Base-by-base conservation (phyloP, 2,113 vertebrate species). In the Hoplias malabaricus region DNA sequence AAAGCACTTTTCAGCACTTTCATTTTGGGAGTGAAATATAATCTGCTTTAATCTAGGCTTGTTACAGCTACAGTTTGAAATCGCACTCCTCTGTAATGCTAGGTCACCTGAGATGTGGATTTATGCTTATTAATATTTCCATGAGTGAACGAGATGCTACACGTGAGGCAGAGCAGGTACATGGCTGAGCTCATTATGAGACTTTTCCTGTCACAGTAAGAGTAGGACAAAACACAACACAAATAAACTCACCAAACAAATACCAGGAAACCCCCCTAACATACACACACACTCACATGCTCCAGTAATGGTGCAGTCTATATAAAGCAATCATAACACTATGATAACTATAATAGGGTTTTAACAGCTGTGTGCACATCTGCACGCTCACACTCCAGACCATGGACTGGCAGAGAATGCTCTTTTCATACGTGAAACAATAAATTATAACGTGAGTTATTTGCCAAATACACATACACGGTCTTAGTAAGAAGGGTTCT, bases 121-220 rank as follows among this genome's bases (percentile, higher is more conserved):
- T 25, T 40, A 4, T 23, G 21, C 53, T 70, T 57, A 77, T 74
- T 75, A 53, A 34, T 43, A 65, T 77, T 31, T 54, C 29, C 68
- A 27, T 29, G 57, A 14, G 8, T 19, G 27, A 62, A 10, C 53
- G 54, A 53, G 33, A 33, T 42, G 23, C 14, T 54, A 33, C 68
- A 80, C 10, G 40, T 73, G 68, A 72, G 63, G 25, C 43, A 14
- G 2, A 54, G 31, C 43, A 69, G 3, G 27, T 42, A 54, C 5
- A 4, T 19, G 12, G 16, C 23, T 36, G 36, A 13, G 9, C 27
- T 9, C 21, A 13, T 69, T 19, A 53, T 48, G 33, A 80, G 14
- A 9, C 23, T 23, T 10, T 67, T 81, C 54, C 73, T 57, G 21
- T 56, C 12, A 13, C 14, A 53, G 73, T 43, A 10, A 72, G 56